phyloP scores from a whole-genome alignment of 2,113 vertebrate species.

The Cygnus atratus region DNA sequence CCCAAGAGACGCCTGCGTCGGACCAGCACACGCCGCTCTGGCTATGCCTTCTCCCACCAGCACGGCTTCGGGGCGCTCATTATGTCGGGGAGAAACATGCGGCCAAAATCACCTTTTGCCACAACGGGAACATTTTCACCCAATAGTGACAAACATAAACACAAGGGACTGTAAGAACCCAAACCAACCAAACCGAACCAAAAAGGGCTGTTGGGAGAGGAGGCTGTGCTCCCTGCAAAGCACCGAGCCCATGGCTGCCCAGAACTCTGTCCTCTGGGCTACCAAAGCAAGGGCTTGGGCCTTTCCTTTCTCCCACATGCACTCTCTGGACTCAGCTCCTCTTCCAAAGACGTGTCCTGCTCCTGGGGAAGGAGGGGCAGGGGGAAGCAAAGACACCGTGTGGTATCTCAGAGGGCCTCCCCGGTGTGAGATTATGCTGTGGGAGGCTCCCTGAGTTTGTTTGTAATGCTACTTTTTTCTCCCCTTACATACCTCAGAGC shows the following conservation, averaged over 20 bases:
- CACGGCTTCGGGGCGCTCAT: constrained; percentile 92
- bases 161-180: constrained; percentile 22
- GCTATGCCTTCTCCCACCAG: constrained; percentile 95
- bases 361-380: background rate
- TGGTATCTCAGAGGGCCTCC: background rate
- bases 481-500: constrained; percentile 13
- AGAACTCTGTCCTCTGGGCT: background rate
- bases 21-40: constrained; percentile 83
- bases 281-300: background rate
- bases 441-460: background rate
- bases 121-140: constrained; percentile 15
- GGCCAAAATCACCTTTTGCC: constrained; percentile 60
- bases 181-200: background rate
- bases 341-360: background rate
- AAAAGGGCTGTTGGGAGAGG: background rate
- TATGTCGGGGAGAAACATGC: constrained; percentile 86
- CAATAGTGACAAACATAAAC: constrained; percentile 47
- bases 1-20: constrained; percentile 56
- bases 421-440: background rate
- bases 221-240: background rate
- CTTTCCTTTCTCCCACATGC: background rate
- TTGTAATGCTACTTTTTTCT: background rate
- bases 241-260: fast-evolving
- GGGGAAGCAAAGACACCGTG: background rate
- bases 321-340: background rate